Percentiles rank a stretch among this genome's conserved stretches.
These are phyloP conservation scores for Dissostichus mawsoni DNA, from an alignment of 2,113 vertebrate genomes.

Conservation along the genomic window DNA sequence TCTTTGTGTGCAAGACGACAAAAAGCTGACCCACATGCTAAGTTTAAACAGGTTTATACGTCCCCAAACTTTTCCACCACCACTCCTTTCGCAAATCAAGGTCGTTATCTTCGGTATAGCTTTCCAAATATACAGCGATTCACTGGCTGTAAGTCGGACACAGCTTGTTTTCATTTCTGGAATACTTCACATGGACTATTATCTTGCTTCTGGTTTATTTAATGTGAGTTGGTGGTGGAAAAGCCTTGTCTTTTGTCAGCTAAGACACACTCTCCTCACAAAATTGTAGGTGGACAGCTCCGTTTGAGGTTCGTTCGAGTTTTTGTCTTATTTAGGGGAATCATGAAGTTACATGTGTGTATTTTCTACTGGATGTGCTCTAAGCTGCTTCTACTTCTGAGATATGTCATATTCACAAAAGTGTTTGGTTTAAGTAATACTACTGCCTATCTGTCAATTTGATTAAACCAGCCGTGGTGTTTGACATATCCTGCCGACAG, in stretches of 20 bases:
- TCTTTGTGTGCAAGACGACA: conserved; percentile 65
- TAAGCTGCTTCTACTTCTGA: background rate
- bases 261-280: background rate
- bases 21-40: conserved; percentile 79
- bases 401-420: background rate
- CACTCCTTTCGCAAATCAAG: conserved; percentile 39
- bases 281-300: background rate
- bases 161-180: conserved; percentile 15
- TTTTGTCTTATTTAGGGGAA: background rate
- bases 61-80: conserved; percentile 52
- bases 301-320: background rate
- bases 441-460: background rate
- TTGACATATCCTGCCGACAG: conserved; percentile 15
- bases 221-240: conserved; percentile 10
- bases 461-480: conserved; percentile 8
- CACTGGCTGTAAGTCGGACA: conserved; percentile 6
- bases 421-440: no score
- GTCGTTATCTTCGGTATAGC: conserved; percentile 40
- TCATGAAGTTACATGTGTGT: background rate
- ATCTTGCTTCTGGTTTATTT: conserved; percentile 3
- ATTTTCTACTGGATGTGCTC: background rate
- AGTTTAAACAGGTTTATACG: conserved; percentile 58
- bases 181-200: conserved; percentile 7
- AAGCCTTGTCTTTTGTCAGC: conserved; percentile 8
- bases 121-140: background rate